A percentile compares a stretch with the other conserved stretches of the same genome.
Evolutionary conservation across 2,797 vertebrate species (phyloP).

Genomic region (Poeciliopsis presidionis): DNA sequence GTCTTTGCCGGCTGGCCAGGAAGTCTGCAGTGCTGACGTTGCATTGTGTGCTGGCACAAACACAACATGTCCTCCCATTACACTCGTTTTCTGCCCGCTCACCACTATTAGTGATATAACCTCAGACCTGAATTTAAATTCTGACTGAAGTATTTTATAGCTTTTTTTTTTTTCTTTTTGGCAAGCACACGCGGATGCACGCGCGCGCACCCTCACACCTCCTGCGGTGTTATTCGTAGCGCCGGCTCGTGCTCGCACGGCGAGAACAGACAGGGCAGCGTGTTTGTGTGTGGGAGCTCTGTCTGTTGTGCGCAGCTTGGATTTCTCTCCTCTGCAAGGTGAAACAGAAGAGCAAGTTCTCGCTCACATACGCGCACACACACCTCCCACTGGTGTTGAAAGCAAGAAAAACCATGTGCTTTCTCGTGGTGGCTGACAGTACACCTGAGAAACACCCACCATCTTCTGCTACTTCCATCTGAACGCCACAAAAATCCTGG

Average conservation of each 20-base stretch:
- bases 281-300: conserved; percentile 57
- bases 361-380: background rate
- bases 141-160: conserved; percentile 19
- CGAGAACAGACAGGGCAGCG: conserved; percentile 28
- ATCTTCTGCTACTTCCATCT: background rate
- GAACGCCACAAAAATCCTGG: background rate
- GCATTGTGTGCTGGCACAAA: conserved; percentile 32
- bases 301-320: conserved; percentile 51
- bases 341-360: conserved; percentile 39
- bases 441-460: conserved; percentile 42
- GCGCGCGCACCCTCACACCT: conserved; percentile 8
- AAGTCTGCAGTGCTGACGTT: conserved; percentile 47
- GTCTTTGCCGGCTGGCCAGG: conserved; percentile 23
- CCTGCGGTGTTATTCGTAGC: conserved; percentile 51
- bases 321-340: conserved; percentile 56
- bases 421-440: conserved; percentile 22
- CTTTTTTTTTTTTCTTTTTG: too few species aligned
- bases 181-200: conserved; percentile 5
- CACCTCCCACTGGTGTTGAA: conserved; percentile 47
- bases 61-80: conserved; percentile 7
- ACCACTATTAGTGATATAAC: conserved; percentile 7
- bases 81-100: background rate
- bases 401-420: conserved; percentile 14
- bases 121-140: conserved; percentile 39
- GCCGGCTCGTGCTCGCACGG: conserved; percentile 28